Evolutionary conservation across 2,797 vertebrate species (phyloP).

Genomic region (Caiman crocodilus): DNA sequence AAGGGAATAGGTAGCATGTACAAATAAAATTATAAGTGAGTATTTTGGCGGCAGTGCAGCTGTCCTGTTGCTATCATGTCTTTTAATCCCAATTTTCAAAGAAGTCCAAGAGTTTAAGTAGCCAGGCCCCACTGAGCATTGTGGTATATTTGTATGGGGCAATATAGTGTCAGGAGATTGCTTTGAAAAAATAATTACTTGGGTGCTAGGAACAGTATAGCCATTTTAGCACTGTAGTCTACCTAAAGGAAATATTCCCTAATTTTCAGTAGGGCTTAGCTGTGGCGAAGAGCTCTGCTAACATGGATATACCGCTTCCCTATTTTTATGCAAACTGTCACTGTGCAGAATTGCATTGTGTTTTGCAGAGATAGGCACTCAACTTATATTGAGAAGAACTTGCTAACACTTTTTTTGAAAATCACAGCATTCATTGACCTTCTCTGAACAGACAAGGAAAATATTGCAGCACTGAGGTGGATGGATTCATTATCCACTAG

Average conservation of each 20-base stretch:
- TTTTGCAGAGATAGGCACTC: not conserved
- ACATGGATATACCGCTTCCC: too few relatives aligned
- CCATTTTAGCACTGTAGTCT: too few relatives aligned
- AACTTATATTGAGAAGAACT: not conserved
- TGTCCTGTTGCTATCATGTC: not conserved
- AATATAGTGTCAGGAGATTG: too few relatives aligned
- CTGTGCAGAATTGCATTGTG: too few relatives aligned
- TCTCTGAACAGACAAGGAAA: not conserved
- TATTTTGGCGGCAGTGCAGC: accelerated
- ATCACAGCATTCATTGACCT: not conserved
- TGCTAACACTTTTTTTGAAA: not conserved
- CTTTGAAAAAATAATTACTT: too few relatives aligned
- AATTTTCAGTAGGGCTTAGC: too few relatives aligned
- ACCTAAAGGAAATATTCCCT: too few relatives aligned
- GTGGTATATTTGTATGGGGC: too few relatives aligned
- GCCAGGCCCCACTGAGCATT: too few relatives aligned
- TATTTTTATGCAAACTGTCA: too few relatives aligned
- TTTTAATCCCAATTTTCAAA: not conserved
- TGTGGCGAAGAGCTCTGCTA: too few relatives aligned
- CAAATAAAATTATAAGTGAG: not conserved
- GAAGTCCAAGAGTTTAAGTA: not conserved
- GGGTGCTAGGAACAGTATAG: too few relatives aligned
- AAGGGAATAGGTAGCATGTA: not conserved
- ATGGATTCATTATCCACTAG: accelerated
- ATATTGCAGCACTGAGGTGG: not conserved